Evolutionary conservation across 1,140 invertebrate species (phyloP).

Genomic region (Penaeus vannamei): DNA sequence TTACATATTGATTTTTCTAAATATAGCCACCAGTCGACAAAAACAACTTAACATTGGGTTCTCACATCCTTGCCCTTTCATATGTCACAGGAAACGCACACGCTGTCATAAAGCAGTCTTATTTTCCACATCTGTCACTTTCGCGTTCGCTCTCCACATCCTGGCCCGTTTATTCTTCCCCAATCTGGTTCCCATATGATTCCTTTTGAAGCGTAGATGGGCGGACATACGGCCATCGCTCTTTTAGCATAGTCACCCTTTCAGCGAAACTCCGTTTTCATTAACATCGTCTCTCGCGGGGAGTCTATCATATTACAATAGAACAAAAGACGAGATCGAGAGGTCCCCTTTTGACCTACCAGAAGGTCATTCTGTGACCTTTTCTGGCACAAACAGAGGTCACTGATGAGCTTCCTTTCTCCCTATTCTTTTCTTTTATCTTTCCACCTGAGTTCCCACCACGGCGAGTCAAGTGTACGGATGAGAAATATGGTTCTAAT

Average conservation of each 20-base stretch:
- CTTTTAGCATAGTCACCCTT: conserved; percentile 5
- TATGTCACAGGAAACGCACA: too few relatives aligned
- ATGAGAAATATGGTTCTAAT: not conserved
- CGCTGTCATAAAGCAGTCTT: too few relatives aligned
- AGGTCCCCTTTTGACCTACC: conserved; percentile 15
- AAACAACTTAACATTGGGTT: too few relatives aligned
- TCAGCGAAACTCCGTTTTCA: not conserved
- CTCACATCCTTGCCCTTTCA: too few relatives aligned
- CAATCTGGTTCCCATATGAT: too few relatives aligned
- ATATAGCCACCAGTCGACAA: too few relatives aligned
- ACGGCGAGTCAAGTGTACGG: not conserved
- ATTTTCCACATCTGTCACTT: too few relatives aligned
- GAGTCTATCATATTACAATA: conserved; percentile 11
- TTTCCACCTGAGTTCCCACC: conserved; percentile 37
- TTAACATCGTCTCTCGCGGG: not conserved
- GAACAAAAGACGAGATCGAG: not conserved
- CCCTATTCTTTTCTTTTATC: conserved; percentile 38
- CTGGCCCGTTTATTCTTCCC: not conserved
- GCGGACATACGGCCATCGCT: not conserved
- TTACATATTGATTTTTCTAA: too few relatives aligned
- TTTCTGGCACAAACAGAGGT: conserved; percentile 46
- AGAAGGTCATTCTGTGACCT: conserved; percentile 43
- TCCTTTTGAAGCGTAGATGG: not conserved
- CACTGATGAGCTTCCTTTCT: conserved; percentile 48
- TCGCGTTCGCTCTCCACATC: not conserved